Conservation (phyloP, 1,140 invertebrate genomes). For the Cyclina sinensis region DNA sequence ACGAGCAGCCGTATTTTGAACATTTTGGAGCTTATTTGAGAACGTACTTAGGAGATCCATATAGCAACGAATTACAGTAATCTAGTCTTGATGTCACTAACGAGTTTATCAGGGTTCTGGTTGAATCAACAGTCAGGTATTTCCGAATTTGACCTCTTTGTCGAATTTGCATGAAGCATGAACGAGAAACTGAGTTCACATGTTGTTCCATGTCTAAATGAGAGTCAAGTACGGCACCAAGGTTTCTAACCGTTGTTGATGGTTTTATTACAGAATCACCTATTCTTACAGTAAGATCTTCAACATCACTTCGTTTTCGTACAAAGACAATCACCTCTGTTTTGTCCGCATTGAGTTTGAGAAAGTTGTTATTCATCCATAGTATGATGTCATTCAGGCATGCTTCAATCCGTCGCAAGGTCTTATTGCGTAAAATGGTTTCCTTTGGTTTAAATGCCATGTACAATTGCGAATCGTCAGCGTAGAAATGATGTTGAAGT, state of each 20-base stretch:
- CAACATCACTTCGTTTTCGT: slow-evolving; percentile 1
- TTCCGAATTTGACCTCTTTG: too few species aligned
- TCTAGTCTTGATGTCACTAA: too few species aligned
- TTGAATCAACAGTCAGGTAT: too few species aligned
- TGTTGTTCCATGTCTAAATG: slow-evolving; percentile 25
- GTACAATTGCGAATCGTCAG: not conserved
- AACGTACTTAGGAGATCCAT: not conserved
- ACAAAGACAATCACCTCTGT: slow-evolving; percentile 29
- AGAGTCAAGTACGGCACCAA: slow-evolving; percentile 2
- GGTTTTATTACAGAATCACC: too few species aligned
- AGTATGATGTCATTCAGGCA: slow-evolving; percentile 43
- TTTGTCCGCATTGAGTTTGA: slow-evolving; percentile 39
- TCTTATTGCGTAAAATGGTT: not conserved
- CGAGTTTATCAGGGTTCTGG: too few species aligned
- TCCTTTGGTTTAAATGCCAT: too few species aligned
- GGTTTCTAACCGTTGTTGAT: not conserved
- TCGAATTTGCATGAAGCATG: too few species aligned
- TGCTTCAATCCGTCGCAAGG: slow-evolving; percentile 6
- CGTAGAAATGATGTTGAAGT: slow-evolving; percentile 49
- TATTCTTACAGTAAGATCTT: too few species aligned
- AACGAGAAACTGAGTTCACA: not conserved
- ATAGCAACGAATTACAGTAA: too few species aligned
- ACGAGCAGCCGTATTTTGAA: too few species aligned
- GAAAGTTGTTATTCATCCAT: slow-evolving; percentile 30
- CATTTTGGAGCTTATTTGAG: too few species aligned